Base-by-base conservation (phyloP, 2,797 vertebrate species). In the Epinephelus awoara region DNA sequence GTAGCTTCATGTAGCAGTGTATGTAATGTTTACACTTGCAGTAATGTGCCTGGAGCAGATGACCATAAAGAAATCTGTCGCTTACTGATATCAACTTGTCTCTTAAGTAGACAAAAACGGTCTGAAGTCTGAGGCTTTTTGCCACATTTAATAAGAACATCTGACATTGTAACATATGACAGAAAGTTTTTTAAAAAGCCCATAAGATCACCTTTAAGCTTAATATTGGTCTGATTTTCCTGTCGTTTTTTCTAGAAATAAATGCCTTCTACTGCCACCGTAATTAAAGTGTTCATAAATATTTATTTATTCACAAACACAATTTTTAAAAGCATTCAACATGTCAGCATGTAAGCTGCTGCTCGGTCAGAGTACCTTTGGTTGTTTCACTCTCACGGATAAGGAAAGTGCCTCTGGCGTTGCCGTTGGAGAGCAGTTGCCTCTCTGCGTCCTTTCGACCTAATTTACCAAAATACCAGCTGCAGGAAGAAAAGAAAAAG, bases 381-480 rank as follows among this genome's bases (percentile, higher is more conserved):
- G 98, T 99, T 93, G 98, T 99, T 96, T 99, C 98, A 1, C 98
- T 99, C 93, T 99, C 98, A 29, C 98, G 97, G 92, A 99, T 99
- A 89, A 99, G 96, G 95, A 98, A 99, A 91, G 98, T 99, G 94
- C 98, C 98, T 95, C 98, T 96, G 85, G 97, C 97, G 83, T 98
- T 99, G 94, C 98, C 97, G 90, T 97, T 98, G 44, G 97, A 99
- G 87, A 99, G 94, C 77, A 99, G 96, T 89, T 99, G 98, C 91
- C 98, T 96, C 94, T 99, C 98, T 0, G 98, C 98, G 87, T 99
- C 98, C 94, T 99, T 99, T 79, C 98, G 96, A 87, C 98, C 98
- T 82, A 99, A 96, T 96, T 99, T 99, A 83, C 98, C 98, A 76
- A 99, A 99, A 95, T 99, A 99, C 98, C 98, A 99, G 95, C 98